A percentile compares a stretch with the other conserved stretches of the same genome.
phyloP scores from a whole-genome alignment of 2,888 invertebrate species.

The Iselma pallidipennis region DNA sequence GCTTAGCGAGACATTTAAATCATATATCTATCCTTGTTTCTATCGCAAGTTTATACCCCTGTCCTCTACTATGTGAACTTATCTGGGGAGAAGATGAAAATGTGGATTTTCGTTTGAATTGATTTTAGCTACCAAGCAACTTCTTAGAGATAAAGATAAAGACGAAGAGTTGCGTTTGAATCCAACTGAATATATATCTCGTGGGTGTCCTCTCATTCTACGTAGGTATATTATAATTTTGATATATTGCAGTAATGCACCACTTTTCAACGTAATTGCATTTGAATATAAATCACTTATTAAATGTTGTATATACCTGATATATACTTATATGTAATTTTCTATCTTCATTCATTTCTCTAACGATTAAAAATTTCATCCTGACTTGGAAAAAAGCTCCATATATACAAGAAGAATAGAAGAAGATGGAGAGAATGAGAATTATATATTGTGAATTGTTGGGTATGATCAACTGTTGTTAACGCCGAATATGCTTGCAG shows the following conservation, averaged over 20 bases:
- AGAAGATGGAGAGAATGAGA: constrained; percentile 7
- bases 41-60: no score
- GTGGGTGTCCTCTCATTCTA: not conserved
- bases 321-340: constrained; percentile 33
- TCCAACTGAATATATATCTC: no score
- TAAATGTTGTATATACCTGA: constrained; percentile 28
- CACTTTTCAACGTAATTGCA: constrained; percentile 34
- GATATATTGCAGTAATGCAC: constrained; percentile 36
- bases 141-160: no score
- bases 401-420: not conserved
- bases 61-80: no score
- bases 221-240: constrained; percentile 29
- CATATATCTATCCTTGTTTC: no score
- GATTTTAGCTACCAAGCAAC: no score
- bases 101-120: no score
- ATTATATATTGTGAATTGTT: constrained; percentile 22
- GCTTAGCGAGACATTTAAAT: no score
- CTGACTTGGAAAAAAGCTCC: not conserved
- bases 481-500: constrained; percentile 18
- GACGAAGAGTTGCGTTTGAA: no score
- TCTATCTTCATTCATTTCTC: constrained; percentile 33
- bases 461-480: constrained; percentile 13
- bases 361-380: constrained; percentile 24
- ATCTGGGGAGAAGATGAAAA: no score
- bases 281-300: constrained; percentile 38